These are phyloP conservation scores for Stegostoma tigrinum DNA, from an alignment of 2,113 vertebrate species.

Conservation along the genomic window DNA sequence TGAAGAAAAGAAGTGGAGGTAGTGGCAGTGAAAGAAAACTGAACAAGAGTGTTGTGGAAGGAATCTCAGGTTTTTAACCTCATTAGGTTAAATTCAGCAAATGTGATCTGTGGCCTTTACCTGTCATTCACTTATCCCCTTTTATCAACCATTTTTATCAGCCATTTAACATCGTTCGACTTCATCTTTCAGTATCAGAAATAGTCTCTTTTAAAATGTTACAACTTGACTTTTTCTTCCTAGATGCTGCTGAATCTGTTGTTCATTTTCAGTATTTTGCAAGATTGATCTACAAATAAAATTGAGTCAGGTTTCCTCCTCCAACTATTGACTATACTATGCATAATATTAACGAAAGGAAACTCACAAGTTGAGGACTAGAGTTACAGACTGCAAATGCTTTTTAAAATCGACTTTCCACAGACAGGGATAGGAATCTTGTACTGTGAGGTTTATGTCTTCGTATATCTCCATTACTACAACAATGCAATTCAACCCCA, in stretches of 20 bases:
- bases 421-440: background rate
- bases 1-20: background rate
- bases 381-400: background rate
- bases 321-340: background rate
- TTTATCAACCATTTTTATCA: background rate
- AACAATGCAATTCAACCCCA: background rate
- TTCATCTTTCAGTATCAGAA: background rate
- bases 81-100: background rate
- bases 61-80: conserved; percentile 10
- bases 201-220: background rate
- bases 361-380: background rate
- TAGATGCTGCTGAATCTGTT: background rate
- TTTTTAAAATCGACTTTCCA: background rate
- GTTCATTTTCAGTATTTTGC: background rate
- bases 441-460: background rate
- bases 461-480: background rate
- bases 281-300: background rate
- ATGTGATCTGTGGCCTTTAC: background rate
- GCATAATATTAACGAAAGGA: background rate
- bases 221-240: background rate
- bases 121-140: background rate
- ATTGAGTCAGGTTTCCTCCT: background rate
- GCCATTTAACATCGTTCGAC: background rate
- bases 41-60: background rate
- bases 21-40: background rate